Evolutionary conservation across 2,888 invertebrate genomes (phyloP), one percentile per base, ranked within the genome.

Genomic region (Drosophila yooni): DNA sequence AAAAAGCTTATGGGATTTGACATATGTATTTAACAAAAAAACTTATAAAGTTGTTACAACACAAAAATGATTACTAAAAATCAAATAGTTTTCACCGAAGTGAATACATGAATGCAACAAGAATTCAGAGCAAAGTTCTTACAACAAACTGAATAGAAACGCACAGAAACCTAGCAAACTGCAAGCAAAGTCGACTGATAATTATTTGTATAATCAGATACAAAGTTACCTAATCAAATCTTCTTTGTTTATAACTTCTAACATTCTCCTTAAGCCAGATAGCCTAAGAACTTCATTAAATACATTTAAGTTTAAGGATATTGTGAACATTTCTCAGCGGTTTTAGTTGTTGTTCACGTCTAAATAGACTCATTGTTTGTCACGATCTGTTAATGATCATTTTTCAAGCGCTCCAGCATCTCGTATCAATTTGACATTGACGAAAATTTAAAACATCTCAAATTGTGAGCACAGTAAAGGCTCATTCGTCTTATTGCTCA

Each of bases 401-500:
- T 21, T 43, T 21, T 43, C 13, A 3, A 21, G 43, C 6, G 13
- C 21, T 43, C 6, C 21, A 21, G 21, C 46, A 46, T 21, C 13
- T 43, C 21, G 3, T 6, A 8, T 31, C 31, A 31, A 8, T 8
- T 31, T 31, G 31, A 31, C 8, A 8, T 31, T 31, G 33, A 2
- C 7, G 15, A 6, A 5, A 36, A 25, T 18, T 11, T 4, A 10
- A 53, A 18, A 15, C 25, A 18, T 25, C 34, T 53, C 11, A 11
- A 29, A 3, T 3, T 6, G 3, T 6, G 5, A 25, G 25, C 29
- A 43, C 21, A n/a, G 25, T 36, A 46, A 67, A 27, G 46, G 21
- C 15, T 8, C n/a, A 34, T 27, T 63, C 15, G 18, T 43, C 31
- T 48, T 53, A 21, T 51, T 27, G 52, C 54, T 59, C 58, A 72